Conservation (phyloP, 1,140 invertebrate genomes). For the Drosophila nannoptera region DNA sequence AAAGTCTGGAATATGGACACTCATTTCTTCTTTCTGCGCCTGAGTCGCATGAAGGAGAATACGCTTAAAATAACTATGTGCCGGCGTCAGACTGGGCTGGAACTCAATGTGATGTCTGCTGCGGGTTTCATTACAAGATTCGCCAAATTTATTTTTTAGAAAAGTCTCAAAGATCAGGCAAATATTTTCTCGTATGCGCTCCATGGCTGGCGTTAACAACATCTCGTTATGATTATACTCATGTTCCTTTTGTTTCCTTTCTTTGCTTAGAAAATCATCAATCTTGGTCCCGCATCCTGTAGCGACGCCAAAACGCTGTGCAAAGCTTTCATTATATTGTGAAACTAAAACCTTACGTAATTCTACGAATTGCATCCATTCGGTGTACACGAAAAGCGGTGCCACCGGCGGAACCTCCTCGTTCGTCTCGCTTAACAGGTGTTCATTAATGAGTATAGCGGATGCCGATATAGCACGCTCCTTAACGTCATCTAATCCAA, state of each 20-base stretch:
- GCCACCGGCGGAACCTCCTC: conserved; percentile 22
- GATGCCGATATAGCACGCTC: conserved; percentile 82
- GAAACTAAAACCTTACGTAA: conserved; percentile 81
- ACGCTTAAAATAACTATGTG: conserved; percentile 66
- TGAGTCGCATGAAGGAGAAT: conserved; percentile 45
- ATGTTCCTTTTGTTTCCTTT: conserved; percentile 50
- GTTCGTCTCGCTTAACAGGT: background rate
- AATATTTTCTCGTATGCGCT: conserved; percentile 53
- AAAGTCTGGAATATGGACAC: conserved; percentile 50
- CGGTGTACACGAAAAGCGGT: conserved; percentile 82
- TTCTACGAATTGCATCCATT: conserved; percentile 84
- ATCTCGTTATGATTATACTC: conserved; percentile 26
- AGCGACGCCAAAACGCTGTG: conserved; percentile 43
- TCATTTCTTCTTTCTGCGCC: conserved; percentile 15
- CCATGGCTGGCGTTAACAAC: conserved; percentile 30
- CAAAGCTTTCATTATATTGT: conserved; percentile 81
- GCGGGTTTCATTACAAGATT: conserved; percentile 18
- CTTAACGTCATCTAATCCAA: conserved; percentile 83
- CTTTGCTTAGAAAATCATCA: conserved; percentile 51
- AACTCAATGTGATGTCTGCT: conserved; percentile 55
- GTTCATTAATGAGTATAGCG: conserved; percentile 79
- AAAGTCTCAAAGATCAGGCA: conserved; percentile 50
- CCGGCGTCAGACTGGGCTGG: conserved; percentile 63
- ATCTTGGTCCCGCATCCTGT: conserved; percentile 39
- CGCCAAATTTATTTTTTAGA: conserved; percentile 49